Conservation (phyloP, 2,888 invertebrate genomes). For the Aporophyla lueneburgensis region DNA sequence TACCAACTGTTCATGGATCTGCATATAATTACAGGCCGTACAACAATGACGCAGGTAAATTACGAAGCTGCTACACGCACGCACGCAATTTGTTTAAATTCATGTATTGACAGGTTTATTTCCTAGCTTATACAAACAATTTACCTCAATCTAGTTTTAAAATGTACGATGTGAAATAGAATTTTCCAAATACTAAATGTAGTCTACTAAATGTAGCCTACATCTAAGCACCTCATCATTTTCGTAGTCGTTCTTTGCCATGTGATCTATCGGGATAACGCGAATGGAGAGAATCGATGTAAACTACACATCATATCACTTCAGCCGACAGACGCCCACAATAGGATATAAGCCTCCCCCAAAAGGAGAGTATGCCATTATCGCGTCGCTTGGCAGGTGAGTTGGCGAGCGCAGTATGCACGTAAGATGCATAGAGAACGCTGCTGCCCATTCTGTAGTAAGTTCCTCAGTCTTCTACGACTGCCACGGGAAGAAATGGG, state of each 20-base stretch:
- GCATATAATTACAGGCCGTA: constrained; percentile 12
- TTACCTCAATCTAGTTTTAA: constrained; percentile 18
- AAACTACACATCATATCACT: not conserved
- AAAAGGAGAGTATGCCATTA: too few relatives aligned
- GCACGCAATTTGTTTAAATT: constrained; percentile 28
- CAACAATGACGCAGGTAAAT: constrained; percentile 23
- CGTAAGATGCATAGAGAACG: too few relatives aligned
- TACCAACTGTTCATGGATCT: not conserved
- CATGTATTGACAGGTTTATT: constrained; percentile 29
- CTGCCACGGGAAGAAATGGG: too few relatives aligned
- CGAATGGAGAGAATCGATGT: not conserved
- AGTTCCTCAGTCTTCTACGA: too few relatives aligned
- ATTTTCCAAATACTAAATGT: constrained; percentile 2
- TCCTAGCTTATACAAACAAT: constrained; percentile 11
- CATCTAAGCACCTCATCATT: constrained; percentile 9
- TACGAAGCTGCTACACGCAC: constrained; percentile 6
- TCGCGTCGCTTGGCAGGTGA: too few relatives aligned
- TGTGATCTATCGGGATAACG: not conserved
- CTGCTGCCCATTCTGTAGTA: too few relatives aligned
- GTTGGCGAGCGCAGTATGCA: too few relatives aligned
- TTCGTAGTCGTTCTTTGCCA: not conserved
- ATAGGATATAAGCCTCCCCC: too few relatives aligned
- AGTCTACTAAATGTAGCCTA: not conserved
- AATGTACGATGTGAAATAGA: not conserved
- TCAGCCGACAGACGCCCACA: too few relatives aligned